These are phyloP conservation scores for Centropus unirufus DNA, from an alignment of 2,113 vertebrate species.

Conservation along the genomic window DNA sequence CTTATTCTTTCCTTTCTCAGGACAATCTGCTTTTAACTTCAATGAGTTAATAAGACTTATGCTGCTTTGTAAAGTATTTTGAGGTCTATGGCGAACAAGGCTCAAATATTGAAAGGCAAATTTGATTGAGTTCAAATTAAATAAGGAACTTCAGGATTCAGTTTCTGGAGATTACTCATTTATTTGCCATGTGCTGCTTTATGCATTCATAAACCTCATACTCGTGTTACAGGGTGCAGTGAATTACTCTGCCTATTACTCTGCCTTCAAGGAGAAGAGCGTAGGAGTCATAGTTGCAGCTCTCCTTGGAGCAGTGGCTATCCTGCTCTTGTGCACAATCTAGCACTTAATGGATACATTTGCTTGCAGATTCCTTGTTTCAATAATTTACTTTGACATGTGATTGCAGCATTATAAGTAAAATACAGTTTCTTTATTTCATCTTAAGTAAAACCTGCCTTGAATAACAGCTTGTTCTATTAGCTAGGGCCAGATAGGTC, in stretches of 20 bases:
- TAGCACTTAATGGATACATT: slow-evolving; percentile 27
- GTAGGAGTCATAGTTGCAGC: not conserved
- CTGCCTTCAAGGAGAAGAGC: not conserved
- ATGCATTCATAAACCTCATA: not conserved
- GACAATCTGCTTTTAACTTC: slow-evolving; percentile 32
- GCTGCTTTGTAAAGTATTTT: not conserved
- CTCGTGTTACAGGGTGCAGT: not conserved
- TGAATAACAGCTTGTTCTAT: not conserved
- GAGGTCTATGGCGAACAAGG: not conserved
- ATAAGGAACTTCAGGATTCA: not conserved
- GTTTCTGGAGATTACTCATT: not conserved
- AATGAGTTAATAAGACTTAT: not conserved
- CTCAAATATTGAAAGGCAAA: slow-evolving; percentile 39
- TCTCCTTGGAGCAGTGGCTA: not conserved
- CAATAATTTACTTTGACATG: slow-evolving; percentile 36
- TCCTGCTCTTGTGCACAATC: not conserved
- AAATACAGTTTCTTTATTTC: slow-evolving; percentile 43
- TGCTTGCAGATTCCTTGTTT: slow-evolving; percentile 23
- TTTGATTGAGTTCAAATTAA: slow-evolving; percentile 8
- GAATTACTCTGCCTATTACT: not conserved
- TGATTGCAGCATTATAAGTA: not conserved
- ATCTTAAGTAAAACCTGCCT: slow-evolving; percentile 13
- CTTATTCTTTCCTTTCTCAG: not conserved
- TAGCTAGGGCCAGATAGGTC: not conserved
- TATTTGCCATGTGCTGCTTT: not conserved